phyloP scores from a whole-genome alignment of 2,888 invertebrate genomes.

The Drosophila neoperkinsi region DNA sequence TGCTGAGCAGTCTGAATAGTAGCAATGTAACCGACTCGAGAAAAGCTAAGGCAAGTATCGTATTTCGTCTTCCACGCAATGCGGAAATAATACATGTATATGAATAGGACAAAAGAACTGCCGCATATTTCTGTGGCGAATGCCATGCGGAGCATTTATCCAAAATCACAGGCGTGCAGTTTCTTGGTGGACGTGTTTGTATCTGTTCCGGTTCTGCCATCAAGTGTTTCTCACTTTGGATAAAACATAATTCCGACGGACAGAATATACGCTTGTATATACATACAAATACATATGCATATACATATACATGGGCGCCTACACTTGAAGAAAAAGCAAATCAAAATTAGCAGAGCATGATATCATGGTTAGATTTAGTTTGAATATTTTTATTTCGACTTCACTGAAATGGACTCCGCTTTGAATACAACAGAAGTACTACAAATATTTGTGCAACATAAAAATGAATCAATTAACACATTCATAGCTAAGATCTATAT shows the following conservation, averaged over 20 bases:
- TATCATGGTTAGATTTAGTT: neutral
- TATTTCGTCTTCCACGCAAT: neutral
- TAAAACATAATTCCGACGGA: slow-evolving; percentile 55
- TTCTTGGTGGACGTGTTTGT: slow-evolving; percentile 52
- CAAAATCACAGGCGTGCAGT: slow-evolving; percentile 75
- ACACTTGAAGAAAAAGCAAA: slow-evolving; percentile 46
- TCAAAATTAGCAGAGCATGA: neutral
- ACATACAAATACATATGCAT: slow-evolving; percentile 4
- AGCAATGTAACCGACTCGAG: neutral
- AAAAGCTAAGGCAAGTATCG: neutral
- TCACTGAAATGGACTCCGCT: neutral
- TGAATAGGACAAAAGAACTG: slow-evolving; percentile 29
- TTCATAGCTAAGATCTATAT: neutral
- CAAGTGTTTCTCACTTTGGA: slow-evolving; percentile 50
- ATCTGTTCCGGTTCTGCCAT: slow-evolving; percentile 41
- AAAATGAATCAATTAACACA: neutral
- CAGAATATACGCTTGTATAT: slow-evolving; percentile 21
- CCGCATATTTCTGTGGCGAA: slow-evolving; percentile 48
- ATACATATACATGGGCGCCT: neutral
- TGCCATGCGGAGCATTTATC: slow-evolving; percentile 67
- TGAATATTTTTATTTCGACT: neutral
- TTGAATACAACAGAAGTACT: neutral
- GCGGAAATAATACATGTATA: neutral
- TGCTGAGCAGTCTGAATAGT: neutral
- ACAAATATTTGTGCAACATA: neutral